Conservation (phyloP, 1,140 invertebrate genomes). For the Drosophila tani region DNA sequence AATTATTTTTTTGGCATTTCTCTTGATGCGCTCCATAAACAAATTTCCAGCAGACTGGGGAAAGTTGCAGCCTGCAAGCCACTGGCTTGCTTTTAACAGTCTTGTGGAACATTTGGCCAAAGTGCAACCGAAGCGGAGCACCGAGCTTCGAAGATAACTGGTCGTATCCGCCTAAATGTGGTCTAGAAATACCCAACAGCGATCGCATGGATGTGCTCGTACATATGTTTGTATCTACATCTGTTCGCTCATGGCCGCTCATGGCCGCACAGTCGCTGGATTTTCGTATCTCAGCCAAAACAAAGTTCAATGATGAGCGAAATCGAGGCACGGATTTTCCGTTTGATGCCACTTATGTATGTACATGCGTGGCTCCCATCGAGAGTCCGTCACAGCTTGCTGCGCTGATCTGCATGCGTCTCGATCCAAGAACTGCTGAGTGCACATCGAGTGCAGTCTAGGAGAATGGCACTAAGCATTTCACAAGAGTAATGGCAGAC, state of each 20-base stretch:
- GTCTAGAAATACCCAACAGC: slow-evolving; percentile 52
- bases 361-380: slow-evolving; percentile 1
- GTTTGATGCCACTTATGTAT: background rate
- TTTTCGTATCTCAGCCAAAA: slow-evolving; percentile 35
- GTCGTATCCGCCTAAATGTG: slow-evolving; percentile 68
- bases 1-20: slow-evolving; percentile 23
- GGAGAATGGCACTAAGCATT: slow-evolving; percentile 63
- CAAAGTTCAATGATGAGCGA: slow-evolving; percentile 69
- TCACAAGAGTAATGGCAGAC: slow-evolving; percentile 56
- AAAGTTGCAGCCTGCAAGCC: slow-evolving; percentile 58
- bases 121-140: slow-evolving; percentile 57
- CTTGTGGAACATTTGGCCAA: slow-evolving; percentile 46
- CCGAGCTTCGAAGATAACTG: slow-evolving; percentile 51
- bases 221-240: slow-evolving; percentile 20
- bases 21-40: slow-evolving; percentile 62
- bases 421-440: slow-evolving; percentile 25
- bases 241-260: slow-evolving; percentile 18
- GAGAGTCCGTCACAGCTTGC: slow-evolving; percentile 17
- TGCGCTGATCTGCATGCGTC: slow-evolving; percentile 35
- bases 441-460: slow-evolving; percentile 53
- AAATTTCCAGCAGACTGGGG: slow-evolving; percentile 43
- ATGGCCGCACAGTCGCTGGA: slow-evolving; percentile 25
- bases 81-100: slow-evolving; percentile 11
- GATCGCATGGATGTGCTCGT: slow-evolving; percentile 13
- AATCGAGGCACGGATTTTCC: slow-evolving; percentile 5